phyloP scores from a whole-genome alignment of 2,888 invertebrate species.

The Tetranychus truncatus region DNA sequence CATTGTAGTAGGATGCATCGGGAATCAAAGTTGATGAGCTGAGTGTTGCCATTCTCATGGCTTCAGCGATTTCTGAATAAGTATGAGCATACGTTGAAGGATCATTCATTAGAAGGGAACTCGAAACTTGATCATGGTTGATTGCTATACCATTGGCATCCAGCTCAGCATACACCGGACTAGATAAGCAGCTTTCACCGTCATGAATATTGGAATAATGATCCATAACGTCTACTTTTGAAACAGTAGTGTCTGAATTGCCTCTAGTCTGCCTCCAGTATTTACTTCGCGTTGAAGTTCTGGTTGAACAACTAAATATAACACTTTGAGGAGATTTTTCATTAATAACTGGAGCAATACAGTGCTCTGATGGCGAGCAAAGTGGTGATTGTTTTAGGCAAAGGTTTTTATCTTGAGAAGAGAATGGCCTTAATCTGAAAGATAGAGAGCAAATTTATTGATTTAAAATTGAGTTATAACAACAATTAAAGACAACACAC shows the following conservation, averaged over 20 bases:
- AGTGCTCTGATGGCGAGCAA: slow-evolving; percentile 18
- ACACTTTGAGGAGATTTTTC: slow-evolving; percentile 23
- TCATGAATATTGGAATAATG: slow-evolving; percentile 17
- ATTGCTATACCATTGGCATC: slow-evolving; percentile 15
- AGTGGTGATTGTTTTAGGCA: no score
- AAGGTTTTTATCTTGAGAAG: no score
- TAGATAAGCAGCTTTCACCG: slow-evolving; percentile 21
- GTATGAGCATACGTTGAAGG: slow-evolving; percentile 20
- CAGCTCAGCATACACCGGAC: slow-evolving; percentile 23
- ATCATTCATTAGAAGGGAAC: slow-evolving; percentile 4
- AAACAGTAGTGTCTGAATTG: neutral
- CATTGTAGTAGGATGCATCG: slow-evolving; percentile 22
- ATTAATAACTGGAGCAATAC: slow-evolving; percentile 21
- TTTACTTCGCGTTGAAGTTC: slow-evolving; percentile 21
- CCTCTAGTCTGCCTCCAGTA: slow-evolving; percentile 19
- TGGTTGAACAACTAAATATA: slow-evolving; percentile 19
- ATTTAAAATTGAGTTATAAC: no score
- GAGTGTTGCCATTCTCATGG: slow-evolving; percentile 18
- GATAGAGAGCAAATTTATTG: no score
- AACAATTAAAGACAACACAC: no score
- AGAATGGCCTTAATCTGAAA: no score
- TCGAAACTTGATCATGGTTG: slow-evolving; percentile 8
- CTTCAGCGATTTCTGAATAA: slow-evolving; percentile 22
- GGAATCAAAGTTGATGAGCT: slow-evolving; percentile 16
- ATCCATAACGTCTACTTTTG: slow-evolving; percentile 13